phyloP scores from a whole-genome alignment of 2,113 vertebrate species.

The Podarcis cretensis region DNA sequence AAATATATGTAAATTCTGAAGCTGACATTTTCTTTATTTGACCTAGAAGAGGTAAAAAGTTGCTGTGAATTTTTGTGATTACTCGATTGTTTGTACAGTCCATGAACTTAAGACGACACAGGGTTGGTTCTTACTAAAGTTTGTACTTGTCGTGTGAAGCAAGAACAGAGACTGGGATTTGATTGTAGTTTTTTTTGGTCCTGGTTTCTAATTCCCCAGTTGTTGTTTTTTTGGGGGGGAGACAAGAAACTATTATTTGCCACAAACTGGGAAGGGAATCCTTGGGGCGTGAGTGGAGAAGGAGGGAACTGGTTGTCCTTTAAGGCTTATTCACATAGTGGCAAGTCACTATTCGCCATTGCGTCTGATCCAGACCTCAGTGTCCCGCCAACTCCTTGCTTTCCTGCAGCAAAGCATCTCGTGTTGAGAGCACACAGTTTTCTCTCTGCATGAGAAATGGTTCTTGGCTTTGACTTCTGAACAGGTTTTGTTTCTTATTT shows the following conservation, averaged over 20 bases:
- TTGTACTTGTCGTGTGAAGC: too few relatives aligned
- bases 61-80: too few relatives aligned
- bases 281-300: not conserved
- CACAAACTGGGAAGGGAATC: not conserved
- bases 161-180: too few relatives aligned
- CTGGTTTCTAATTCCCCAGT: too few relatives aligned
- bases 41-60: too few relatives aligned
- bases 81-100: too few relatives aligned
- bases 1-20: not conserved
- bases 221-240: too few relatives aligned
- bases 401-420: not conserved
- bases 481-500: not conserved
- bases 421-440: not conserved
- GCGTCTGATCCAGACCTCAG: not conserved
- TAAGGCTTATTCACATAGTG: not conserved
- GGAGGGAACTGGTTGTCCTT: not conserved
- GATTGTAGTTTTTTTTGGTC: too few relatives aligned
- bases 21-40: not conserved
- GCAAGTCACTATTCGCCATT: too few relatives aligned
- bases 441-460: not conserved
- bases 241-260: too few relatives aligned
- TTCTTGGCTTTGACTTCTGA: not conserved
- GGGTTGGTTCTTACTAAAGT: too few relatives aligned
- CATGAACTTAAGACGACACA: too few relatives aligned
- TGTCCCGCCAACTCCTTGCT: not conserved